Percentiles rank a stretch among this genome's conserved stretches.
These are phyloP conservation scores for Conops quadrifasciatus DNA, from an alignment of 2,888 invertebrate species.

Conservation along the genomic window DNA sequence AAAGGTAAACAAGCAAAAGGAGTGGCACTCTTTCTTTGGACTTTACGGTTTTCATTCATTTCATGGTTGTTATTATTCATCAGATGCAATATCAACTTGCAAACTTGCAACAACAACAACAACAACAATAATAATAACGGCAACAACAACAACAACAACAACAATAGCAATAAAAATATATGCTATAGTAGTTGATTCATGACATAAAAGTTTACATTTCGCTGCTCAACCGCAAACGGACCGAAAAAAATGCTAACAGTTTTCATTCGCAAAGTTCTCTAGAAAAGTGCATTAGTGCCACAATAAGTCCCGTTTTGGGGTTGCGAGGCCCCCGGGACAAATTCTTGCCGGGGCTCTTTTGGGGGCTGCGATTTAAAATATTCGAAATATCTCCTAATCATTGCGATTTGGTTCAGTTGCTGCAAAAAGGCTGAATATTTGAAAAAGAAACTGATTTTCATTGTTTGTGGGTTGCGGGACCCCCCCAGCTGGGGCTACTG, in stretches of 20 bases:
- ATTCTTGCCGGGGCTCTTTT: no score
- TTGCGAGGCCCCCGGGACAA: no score
- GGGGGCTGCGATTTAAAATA: no score
- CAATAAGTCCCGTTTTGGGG: no score
- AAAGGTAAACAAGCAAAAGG: not conserved
- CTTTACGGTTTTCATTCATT: slow-evolving; percentile 5
- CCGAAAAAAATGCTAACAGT: not conserved
- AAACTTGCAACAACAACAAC: slow-evolving; percentile 11
- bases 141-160: slow-evolving; percentile 8
- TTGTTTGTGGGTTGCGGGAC: not conserved
- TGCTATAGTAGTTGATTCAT: slow-evolving; percentile 18
- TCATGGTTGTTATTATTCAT: slow-evolving; percentile 33
- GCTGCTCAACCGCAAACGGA: slow-evolving; percentile 2
- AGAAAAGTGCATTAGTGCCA: no score
- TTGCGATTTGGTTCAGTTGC: no score
- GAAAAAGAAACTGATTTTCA: not conserved
- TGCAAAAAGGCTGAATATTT: no score
- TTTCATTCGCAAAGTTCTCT: no score
- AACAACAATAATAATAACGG: not conserved
- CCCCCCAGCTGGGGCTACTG: not conserved
- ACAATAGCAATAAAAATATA: not conserved
- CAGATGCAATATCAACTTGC: slow-evolving; percentile 25
- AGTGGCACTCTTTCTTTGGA: no score
- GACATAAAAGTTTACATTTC: slow-evolving; percentile 3
- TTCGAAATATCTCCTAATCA: no score